These are phyloP conservation scores for Coluber constrictor DNA, from an alignment of 2,797 vertebrate genomes.

Conservation along the genomic window DNA sequence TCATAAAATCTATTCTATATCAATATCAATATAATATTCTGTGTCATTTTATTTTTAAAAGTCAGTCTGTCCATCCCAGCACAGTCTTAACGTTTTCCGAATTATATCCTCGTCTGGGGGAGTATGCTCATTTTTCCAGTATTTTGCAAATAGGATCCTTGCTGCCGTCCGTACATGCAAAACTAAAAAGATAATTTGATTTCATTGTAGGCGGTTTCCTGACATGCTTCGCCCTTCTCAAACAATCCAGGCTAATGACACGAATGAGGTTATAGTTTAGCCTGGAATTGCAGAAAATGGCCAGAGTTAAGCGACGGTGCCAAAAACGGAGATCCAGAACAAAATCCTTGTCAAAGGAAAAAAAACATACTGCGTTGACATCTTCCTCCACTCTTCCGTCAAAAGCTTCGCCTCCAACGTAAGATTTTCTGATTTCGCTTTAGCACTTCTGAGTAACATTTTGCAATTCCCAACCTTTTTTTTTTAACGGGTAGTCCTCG, in stretches of 20 bases:
- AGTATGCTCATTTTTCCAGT: too few species aligned
- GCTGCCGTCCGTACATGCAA: too few species aligned
- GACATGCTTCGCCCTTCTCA: neutral
- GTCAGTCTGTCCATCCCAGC: too few species aligned
- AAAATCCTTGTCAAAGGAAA: slow-evolving; percentile 38
- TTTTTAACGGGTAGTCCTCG: neutral
- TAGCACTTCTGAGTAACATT: neutral
- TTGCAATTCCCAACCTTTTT: neutral
- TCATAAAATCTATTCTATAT: too few species aligned
- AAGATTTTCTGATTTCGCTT: slow-evolving; percentile 2
- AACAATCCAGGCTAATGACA: neutral
- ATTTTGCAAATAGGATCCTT: too few species aligned
- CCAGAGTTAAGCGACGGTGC: slow-evolving; percentile 59
- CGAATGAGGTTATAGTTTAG: neutral
- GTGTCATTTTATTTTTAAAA: too few species aligned
- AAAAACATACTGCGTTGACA: neutral
- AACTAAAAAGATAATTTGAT: neutral
- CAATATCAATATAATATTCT: too few species aligned
- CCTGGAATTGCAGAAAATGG: slow-evolving; percentile 61
- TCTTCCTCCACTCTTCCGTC: neutral
- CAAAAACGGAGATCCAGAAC: slow-evolving; percentile 56
- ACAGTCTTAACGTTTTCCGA: too few species aligned
- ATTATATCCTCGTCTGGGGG: too few species aligned
- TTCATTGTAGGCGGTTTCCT: neutral
- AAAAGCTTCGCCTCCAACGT: slow-evolving; percentile 1